These are phyloP conservation scores for Coelinius sp. DNA, from an alignment of 2,888 invertebrate genomes.

Conservation along the genomic window DNA sequence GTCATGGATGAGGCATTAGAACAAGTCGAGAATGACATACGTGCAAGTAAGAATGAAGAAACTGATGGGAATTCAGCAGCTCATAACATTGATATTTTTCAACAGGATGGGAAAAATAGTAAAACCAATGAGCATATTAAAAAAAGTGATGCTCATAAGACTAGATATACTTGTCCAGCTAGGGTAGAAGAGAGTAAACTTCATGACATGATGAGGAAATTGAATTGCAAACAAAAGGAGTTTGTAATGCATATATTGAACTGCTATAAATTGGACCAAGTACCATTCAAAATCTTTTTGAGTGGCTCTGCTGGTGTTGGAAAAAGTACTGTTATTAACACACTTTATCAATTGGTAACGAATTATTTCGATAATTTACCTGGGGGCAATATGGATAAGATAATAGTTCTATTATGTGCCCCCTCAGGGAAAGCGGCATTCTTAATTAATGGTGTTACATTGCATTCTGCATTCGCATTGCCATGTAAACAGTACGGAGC, in stretches of 20 bases:
- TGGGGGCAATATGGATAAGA: slow-evolving; percentile 44
- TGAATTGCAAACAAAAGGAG: slow-evolving; percentile 43
- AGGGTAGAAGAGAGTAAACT: slow-evolving; percentile 32
- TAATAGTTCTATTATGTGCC: slow-evolving; percentile 48
- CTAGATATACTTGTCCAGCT: slow-evolving; percentile 26
- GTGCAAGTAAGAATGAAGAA: neutral
- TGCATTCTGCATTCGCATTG: too few relatives aligned
- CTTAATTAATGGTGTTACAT: slow-evolving; percentile 52
- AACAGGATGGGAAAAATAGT: slow-evolving; percentile 32
- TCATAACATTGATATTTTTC: slow-evolving; percentile 33
- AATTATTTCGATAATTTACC: slow-evolving; percentile 43
- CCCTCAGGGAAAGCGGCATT: slow-evolving; percentile 54
- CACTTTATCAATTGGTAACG: slow-evolving; percentile 51
- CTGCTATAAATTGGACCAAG: slow-evolving; percentile 38
- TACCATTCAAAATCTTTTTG: slow-evolving; percentile 50
- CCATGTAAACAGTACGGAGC: too few relatives aligned
- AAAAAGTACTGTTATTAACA: slow-evolving; percentile 54
- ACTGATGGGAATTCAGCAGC: slow-evolving; percentile 11
- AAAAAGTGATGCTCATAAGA: slow-evolving; percentile 3
- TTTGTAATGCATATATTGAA: slow-evolving; percentile 44
- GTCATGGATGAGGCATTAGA: slow-evolving; percentile 27
- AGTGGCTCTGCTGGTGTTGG: slow-evolving; percentile 58
- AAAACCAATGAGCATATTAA: slow-evolving; percentile 25
- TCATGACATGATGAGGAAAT: slow-evolving; percentile 29
- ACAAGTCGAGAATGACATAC: slow-evolving; percentile 21